Percentiles rank a stretch among this genome's conserved stretches.
These are phyloP conservation scores for Catharus fuscescens DNA, from an alignment of 2,113 vertebrate genomes.

Conservation along the genomic window DNA sequence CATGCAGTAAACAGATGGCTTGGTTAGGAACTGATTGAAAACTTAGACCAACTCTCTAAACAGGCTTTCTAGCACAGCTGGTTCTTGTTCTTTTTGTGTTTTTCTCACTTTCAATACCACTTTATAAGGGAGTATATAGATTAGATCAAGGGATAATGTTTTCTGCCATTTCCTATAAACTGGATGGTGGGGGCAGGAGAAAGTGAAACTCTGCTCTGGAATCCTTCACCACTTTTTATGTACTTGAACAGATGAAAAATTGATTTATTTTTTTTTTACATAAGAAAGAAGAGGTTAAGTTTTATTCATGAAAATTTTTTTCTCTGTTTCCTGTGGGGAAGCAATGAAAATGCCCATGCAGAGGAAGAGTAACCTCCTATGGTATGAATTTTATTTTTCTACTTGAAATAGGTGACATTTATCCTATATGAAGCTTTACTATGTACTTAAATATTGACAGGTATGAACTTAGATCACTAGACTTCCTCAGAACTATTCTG, in stretches of 20 bases:
- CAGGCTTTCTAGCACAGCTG: conserved; percentile 18
- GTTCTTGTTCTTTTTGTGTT: conserved; percentile 47
- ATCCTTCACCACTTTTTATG: not conserved
- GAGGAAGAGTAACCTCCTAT: not conserved
- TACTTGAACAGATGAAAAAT: not conserved
- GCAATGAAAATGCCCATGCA: not conserved
- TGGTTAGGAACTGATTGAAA: conserved; percentile 23
- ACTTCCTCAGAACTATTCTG: not conserved
- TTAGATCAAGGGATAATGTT: conserved; percentile 47
- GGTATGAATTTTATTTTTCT: not conserved
- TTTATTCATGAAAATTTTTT: not conserved
- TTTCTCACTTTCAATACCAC: conserved; percentile 44
- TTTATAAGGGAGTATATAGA: conserved; percentile 39
- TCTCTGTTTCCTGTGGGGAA: not conserved
- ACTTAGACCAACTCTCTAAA: not conserved
- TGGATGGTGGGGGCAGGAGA: not conserved
- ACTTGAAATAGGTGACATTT: not conserved
- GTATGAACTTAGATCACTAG: not conserved
- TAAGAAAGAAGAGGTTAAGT: not conserved
- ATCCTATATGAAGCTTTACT: not conserved
- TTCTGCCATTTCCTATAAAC: conserved; percentile 39
- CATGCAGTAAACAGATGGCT: conserved; percentile 21
- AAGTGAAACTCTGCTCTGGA: conserved; percentile 29
- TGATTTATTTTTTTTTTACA: not conserved
- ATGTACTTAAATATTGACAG: not conserved